Base-by-base conservation (phyloP, 2,888 invertebrate species). In the Nomada ferruginata region DNA sequence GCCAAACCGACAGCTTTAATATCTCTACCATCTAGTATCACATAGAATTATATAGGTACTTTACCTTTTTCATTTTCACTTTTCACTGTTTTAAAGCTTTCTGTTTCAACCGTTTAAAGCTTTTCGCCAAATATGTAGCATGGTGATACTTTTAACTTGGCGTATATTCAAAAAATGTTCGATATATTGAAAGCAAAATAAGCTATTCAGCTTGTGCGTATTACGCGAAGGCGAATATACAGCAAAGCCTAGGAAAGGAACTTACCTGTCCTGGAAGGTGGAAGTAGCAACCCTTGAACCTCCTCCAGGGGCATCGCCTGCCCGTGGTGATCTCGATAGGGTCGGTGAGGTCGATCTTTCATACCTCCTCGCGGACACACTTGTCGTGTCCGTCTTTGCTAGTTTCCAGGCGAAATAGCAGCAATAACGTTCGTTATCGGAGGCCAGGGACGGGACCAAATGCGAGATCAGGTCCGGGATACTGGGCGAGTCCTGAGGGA, bases 271-370 rank as follows among this genome's bases (percentile, higher is more conserved):
- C 92, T 92, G 85, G 92, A 91, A 72, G 91, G 89, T 79, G 92
- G 92, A 79, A 92, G 91, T 75, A 93, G 87, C 71, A 93, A 85
- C 82, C 92, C 93, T 84, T 93, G 93, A 74, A 92, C 90, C 85
- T 93, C 93, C 76, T 93, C 93, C 79, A 93, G 84, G 84, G 93
- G 93, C 93, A 93, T 92, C 83, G 91, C 91, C 87, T 91, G 91
- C 71, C 89, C 89, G 87, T 91, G 92, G 77, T 91, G 92, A 78
- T 93, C 92, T 87, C 90, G 91, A 86, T 91, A 91, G 78, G 79
- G 79, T 60, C 91, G 92, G 72, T 88, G 89, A 81, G 91, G 86
- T 79, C 91, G 93, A 87, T 93, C 92, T 89, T 91, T 93, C 93
- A 93, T 93, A 83, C 89, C 91, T 91, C 83, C 83, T 87, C 61